Evolutionary conservation across 2,113 vertebrate species (phyloP).

Genomic region (Phylloscopus trochiloides): DNA sequence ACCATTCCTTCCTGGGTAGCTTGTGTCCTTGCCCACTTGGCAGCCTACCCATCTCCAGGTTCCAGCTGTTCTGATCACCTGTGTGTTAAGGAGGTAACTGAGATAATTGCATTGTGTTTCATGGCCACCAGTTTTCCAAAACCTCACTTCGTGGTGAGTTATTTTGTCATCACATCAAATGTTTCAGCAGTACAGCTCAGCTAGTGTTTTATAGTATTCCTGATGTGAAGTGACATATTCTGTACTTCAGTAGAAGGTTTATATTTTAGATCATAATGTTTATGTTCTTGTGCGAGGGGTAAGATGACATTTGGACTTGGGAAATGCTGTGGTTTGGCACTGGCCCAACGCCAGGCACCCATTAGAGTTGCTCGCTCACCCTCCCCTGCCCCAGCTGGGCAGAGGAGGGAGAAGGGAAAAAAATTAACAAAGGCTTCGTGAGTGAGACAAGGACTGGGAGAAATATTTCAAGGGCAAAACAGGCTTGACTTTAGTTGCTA

Average conservation of each 20-base stretch:
- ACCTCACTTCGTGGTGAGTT: neutral
- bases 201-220: neutral
- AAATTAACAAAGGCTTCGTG: fast-evolving
- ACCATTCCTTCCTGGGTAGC: neutral
- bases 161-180: neutral
- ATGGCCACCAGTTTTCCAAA: neutral
- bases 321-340: neutral
- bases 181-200: neutral
- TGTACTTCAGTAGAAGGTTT: neutral
- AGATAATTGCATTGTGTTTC: neutral
- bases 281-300: neutral
- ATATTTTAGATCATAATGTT: neutral
- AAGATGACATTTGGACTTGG: neutral
- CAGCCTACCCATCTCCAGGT: neutral
- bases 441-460: neutral
- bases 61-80: neutral
- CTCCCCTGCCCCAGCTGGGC: neutral
- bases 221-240: neutral
- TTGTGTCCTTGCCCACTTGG: neutral
- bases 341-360: neutral
- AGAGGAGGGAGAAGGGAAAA: neutral
- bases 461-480: neutral
- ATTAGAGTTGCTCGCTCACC: fast-evolving
- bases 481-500: neutral
- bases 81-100: neutral